Evolutionary conservation across 1,140 invertebrate genomes (phyloP).

Genomic region (Anthonomus grandis): DNA sequence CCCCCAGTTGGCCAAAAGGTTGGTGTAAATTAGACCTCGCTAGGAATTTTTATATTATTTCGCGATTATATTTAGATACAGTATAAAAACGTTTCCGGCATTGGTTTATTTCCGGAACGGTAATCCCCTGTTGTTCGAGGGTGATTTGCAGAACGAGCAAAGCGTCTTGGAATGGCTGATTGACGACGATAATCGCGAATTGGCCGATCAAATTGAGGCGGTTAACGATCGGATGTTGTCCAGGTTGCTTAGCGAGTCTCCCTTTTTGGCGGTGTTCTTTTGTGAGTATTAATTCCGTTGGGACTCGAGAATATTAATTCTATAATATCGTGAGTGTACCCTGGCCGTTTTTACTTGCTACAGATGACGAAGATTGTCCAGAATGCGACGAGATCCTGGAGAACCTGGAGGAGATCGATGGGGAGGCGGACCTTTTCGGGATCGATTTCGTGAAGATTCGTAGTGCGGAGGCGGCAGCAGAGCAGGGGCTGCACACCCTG

Average conservation of each 20-base stretch:
- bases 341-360: too few species aligned
- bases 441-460: constrained; percentile 94
- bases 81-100: constrained; percentile 92
- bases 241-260: constrained; percentile 80
- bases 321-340: too few species aligned
- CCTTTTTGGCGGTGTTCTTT: constrained; percentile 87
- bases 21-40: neutral
- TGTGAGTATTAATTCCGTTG: constrained; percentile 69
- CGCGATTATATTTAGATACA: constrained; percentile 56
- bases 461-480: constrained; percentile 76
- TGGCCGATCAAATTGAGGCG: constrained; percentile 91
- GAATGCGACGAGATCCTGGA: constrained; percentile 88
- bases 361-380: constrained; percentile 86
- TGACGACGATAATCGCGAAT: constrained; percentile 89
- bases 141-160: constrained; percentile 87
- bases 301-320: too few species aligned
- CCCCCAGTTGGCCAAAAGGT: constrained; percentile 79
- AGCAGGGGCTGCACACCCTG: constrained; percentile 76
- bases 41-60: neutral
- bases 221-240: constrained; percentile 89
- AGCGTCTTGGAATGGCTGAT: constrained; percentile 90
- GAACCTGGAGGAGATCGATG: constrained; percentile 88
- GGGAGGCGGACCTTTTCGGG: constrained; percentile 87
- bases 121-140: constrained; percentile 90
- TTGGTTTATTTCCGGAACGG: constrained; percentile 90